Conservation (phyloP, 2,113 vertebrate species). For the Peromyscus leucopus region DNA sequence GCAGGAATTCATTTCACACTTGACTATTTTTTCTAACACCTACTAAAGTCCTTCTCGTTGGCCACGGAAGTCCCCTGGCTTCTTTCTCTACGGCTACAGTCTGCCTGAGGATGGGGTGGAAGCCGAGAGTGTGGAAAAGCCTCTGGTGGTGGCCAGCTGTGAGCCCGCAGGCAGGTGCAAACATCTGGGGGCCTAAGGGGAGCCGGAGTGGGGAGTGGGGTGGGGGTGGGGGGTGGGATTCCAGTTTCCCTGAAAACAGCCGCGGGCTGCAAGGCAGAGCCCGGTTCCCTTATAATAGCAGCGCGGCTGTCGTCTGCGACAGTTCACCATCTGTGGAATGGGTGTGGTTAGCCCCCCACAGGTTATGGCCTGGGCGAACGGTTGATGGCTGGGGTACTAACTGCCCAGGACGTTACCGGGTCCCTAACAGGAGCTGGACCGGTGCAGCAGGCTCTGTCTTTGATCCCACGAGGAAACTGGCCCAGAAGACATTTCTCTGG, state of each 20-base stretch:
- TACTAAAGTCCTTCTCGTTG: conserved; percentile 84
- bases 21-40: conserved; percentile 86
- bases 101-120: not conserved
- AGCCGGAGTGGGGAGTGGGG: not conserved
- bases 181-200: not conserved
- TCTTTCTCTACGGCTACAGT: not conserved
- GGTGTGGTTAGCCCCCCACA: not conserved
- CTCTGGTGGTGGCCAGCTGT: not conserved
- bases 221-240: not conserved
- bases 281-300: not conserved
- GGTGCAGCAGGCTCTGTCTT: not conserved
- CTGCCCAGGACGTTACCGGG: not conserved
- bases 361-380: not conserved
- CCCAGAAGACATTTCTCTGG: conserved; percentile 41
- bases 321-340: not conserved
- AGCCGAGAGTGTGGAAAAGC: not conserved
- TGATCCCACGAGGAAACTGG: conserved; percentile 70
- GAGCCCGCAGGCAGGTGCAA: not conserved
- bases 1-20: conserved; percentile 86
- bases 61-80: conserved; percentile 67
- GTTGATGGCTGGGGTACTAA: not conserved
- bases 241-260: not conserved
- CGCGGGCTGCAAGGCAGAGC: not conserved
- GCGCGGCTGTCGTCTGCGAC: not conserved
- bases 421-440: not conserved